Conservation (phyloP, 2,888 invertebrate species). For the Coremacera marginata region DNA sequence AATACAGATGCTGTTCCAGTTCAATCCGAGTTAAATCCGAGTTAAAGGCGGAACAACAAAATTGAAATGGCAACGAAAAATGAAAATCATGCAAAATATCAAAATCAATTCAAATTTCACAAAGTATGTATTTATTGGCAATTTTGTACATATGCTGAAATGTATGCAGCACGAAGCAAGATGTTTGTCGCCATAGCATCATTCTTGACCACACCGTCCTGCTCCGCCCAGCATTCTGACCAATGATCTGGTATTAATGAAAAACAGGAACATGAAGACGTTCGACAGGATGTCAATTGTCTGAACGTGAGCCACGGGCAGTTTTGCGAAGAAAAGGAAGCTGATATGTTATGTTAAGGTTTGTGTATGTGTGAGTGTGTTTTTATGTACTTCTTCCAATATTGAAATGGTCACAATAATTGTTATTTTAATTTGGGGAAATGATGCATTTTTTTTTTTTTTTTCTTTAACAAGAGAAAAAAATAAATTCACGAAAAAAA, state of each 20-base stretch:
- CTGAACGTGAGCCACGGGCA: neutral
- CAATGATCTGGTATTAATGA: conserved; percentile 28
- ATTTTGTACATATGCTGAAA: neutral
- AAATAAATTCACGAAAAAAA: neutral
- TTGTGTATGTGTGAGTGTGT: neutral
- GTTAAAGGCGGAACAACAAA: conserved; percentile 17
- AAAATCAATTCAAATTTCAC: conserved; percentile 24
- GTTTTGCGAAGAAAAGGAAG: neutral
- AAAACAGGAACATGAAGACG: neutral
- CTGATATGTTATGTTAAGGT: neutral
- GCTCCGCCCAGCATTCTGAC: neutral
- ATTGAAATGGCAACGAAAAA: conserved; percentile 9
- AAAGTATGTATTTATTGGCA: neutral
- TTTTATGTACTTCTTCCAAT: neutral
- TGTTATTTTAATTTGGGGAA: conserved; percentile 9
- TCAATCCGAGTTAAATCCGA: neutral
- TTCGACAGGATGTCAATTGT: conserved; percentile 21
- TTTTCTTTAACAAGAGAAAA: neutral
- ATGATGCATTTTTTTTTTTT: neutral
- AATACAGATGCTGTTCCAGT: neutral
- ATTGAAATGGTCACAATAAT: neutral
- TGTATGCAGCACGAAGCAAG: neutral
- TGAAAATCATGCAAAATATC: conserved; percentile 19
- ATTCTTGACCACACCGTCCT: neutral
- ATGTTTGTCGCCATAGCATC: conserved; percentile 4